These are phyloP conservation scores for Sinohyriopsis cumingii DNA, from an alignment of 2,888 invertebrate species.

Conservation along the genomic window DNA sequence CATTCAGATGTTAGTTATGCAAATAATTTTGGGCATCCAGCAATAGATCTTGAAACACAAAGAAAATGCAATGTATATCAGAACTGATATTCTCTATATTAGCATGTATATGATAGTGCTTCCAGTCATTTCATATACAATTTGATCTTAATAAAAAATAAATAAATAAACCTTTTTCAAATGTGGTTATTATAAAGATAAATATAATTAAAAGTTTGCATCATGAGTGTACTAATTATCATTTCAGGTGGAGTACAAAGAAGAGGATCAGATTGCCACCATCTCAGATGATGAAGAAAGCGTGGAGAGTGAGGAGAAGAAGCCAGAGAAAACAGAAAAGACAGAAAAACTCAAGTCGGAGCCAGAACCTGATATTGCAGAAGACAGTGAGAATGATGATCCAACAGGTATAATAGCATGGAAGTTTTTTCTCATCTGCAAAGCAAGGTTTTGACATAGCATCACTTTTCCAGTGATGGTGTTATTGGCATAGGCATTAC, in stretches of 20 bases:
- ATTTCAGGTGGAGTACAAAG: conserved; percentile 69
- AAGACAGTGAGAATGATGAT: conserved; percentile 76
- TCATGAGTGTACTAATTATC: neutral
- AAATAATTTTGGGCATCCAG: no score
- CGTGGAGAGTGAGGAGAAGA: conserved; percentile 37
- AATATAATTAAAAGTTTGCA: neutral
- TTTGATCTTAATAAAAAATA: neutral
- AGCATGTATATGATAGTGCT: no score
- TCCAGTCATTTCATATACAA: no score
- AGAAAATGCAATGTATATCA: no score
- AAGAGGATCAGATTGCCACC: conserved; percentile 68
- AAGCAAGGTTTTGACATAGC: no score
- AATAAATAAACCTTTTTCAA: neutral
- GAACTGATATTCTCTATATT: no score
- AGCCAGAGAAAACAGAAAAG: conserved; percentile 16
- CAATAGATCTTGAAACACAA: no score
- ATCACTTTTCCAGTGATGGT: no score
- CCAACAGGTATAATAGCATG: conserved; percentile 71
- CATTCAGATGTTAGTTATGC: no score
- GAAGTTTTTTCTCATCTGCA: conserved; percentile 1
- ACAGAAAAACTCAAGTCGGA: conserved; percentile 38
- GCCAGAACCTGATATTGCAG: conserved; percentile 68
- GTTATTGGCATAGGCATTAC: no score
- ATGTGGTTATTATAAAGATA: neutral
- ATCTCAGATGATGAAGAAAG: conserved; percentile 69